Evolutionary conservation across 2,113 vertebrate genomes (phyloP).

Genomic region (Hyperopisus bebe): DNA sequence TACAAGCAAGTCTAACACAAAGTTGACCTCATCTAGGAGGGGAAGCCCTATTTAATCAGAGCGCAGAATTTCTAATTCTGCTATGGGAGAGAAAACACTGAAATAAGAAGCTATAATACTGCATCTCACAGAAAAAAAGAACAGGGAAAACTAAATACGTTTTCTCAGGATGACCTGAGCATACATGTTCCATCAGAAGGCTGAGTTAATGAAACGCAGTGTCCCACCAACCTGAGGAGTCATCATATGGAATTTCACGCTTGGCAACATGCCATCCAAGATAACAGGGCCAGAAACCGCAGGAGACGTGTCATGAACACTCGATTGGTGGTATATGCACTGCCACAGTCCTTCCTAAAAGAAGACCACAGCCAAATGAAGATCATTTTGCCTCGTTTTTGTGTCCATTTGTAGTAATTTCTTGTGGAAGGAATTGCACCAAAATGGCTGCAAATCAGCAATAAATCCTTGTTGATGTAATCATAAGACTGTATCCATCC

Average conservation of each 20-base stretch:
- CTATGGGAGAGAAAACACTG: not conserved
- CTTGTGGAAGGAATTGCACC: not conserved
- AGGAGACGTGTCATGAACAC: not conserved
- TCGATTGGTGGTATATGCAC: not conserved
- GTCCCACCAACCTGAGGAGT: not conserved
- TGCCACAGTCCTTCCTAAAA: not conserved
- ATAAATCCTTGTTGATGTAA: not conserved
- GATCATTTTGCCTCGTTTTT: not conserved
- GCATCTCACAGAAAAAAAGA: not conserved
- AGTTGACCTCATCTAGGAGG: not conserved
- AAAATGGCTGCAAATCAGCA: not conserved
- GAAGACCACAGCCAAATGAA: not conserved
- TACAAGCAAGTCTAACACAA: not conserved
- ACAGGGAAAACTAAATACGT: not conserved
- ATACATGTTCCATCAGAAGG: not conserved
- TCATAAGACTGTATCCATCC: not conserved
- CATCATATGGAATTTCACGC: conserved; percentile 11
- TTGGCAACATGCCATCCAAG: not conserved
- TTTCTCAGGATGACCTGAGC: not conserved
- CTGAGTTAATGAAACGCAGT: not conserved
- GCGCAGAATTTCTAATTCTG: not conserved
- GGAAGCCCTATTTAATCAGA: not conserved
- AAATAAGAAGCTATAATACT: not conserved
- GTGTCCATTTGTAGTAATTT: not conserved
- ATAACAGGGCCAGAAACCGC: not conserved